Percentiles rank a stretch among this genome's conserved stretches.
Evolutionary conservation across 2,797 vertebrate species (phyloP).

Genomic region (Schizopygopsis malacanthus): DNA sequence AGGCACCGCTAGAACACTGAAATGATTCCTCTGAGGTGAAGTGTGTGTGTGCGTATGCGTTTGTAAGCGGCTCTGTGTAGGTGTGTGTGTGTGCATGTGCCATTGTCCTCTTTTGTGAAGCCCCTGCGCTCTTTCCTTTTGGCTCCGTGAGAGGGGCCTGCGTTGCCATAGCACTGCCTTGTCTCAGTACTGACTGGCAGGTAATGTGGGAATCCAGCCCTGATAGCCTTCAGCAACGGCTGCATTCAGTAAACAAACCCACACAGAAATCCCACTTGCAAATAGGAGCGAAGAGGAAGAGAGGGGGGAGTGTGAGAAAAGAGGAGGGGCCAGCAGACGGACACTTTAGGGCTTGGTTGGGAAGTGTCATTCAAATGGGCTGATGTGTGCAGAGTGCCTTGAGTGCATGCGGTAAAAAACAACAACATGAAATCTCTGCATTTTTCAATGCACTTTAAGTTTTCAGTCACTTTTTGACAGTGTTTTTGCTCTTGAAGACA

Average conservation of each 20-base stretch:
- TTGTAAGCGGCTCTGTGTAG: slow-evolving; percentile 26
- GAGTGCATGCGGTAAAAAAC: neutral
- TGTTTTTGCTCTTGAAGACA: neutral
- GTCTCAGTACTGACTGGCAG: slow-evolving; percentile 55
- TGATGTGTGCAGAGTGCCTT: neutral
- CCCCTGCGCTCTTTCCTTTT: slow-evolving; percentile 60
- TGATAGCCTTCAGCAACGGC: slow-evolving; percentile 72
- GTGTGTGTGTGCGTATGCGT: slow-evolving; percentile 9
- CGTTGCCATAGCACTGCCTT: slow-evolving; percentile 54
- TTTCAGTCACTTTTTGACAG: neutral
- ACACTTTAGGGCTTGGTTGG: slow-evolving; percentile 62
- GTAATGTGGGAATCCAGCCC: slow-evolving; percentile 58
- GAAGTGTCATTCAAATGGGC: slow-evolving; percentile 63
- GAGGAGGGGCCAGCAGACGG: slow-evolving; percentile 48
- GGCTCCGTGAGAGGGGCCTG: slow-evolving; percentile 57
- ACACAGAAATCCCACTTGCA: slow-evolving; percentile 61
- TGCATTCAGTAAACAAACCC: slow-evolving; percentile 72
- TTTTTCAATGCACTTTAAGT: slow-evolving; percentile 3
- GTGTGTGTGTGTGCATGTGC: slow-evolving; percentile 48
- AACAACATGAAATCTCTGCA: neutral
- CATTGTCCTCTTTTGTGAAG: slow-evolving; percentile 55
- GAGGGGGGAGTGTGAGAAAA: slow-evolving; percentile 29
- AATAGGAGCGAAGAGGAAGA: slow-evolving; percentile 64
- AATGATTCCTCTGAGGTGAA: slow-evolving; percentile 75
- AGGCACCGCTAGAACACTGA: slow-evolving; percentile 74